phyloP scores from a whole-genome alignment of 2,888 invertebrate genomes.

The Ectemnius cavifrons region DNA sequence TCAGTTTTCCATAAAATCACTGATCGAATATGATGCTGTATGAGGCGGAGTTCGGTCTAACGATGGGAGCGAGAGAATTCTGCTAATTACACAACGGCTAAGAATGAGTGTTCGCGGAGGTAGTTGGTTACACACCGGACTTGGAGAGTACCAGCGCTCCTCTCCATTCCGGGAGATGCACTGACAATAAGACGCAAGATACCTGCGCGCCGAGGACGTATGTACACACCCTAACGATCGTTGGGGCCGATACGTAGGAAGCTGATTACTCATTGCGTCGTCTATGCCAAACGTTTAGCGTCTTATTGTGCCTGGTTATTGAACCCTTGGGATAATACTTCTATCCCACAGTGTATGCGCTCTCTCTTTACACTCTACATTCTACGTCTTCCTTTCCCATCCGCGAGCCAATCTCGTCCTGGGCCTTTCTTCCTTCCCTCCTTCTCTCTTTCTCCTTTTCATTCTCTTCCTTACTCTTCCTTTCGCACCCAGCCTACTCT shows the following conservation, averaged over 20 bases:
- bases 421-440: slow-evolving; percentile 7
- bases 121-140: not conserved
- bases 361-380: not conserved
- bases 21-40: no score
- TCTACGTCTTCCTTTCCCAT: not conserved
- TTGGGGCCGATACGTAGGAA: slow-evolving; percentile 54
- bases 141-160: no score
- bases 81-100: slow-evolving; percentile 10
- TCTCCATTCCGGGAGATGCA: no score
- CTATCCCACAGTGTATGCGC: not conserved
- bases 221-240: slow-evolving; percentile 55
- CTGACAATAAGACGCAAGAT: slow-evolving; percentile 30
- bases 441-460: slow-evolving; percentile 1
- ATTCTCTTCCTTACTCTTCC: slow-evolving; percentile 15
- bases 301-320: slow-evolving; percentile 73
- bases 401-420: no score
- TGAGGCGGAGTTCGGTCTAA: not conserved
- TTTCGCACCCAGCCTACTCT: slow-evolving; percentile 5
- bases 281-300: slow-evolving; percentile 58
- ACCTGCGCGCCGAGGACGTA: slow-evolving; percentile 33
- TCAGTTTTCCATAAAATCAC: no score
- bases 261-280: slow-evolving; percentile 65
- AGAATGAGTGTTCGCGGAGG: no score
- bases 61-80: not conserved
- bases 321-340: slow-evolving; percentile 70